Evolutionary conservation across 2,113 vertebrate species (phyloP).

Genomic region (Myodes glareolus): DNA sequence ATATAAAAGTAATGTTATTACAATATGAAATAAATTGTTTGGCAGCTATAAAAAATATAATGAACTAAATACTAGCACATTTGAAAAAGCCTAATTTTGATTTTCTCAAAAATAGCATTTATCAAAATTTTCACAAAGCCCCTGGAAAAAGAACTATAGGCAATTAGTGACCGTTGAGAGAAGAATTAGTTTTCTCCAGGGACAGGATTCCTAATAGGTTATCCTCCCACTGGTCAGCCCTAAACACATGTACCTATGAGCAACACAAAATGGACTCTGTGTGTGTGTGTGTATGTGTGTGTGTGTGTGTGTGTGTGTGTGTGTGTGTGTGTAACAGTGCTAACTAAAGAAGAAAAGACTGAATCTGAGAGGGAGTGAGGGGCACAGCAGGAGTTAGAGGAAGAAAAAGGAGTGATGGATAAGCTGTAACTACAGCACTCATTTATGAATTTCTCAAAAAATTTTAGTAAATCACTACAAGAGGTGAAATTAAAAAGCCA

Average conservation of each 20-base stretch:
- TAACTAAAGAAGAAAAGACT: not conserved
- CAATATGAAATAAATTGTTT: not conserved
- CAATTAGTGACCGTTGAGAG: not conserved
- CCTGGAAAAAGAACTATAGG: not conserved
- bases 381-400: not conserved
- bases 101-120: not conserved
- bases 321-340: not conserved
- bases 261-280: not conserved
- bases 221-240: not conserved
- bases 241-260: not conserved
- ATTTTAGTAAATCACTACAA: not conserved
- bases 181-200: not conserved
- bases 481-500: not conserved
- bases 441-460: not conserved
- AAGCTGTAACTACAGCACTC: not conserved
- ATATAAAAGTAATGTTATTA: slow-evolving; percentile 15
- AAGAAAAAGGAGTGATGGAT: not conserved
- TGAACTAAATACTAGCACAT: not conserved
- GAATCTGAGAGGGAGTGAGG: not conserved
- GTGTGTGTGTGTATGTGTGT: not conserved
- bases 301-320: too few relatives aligned
- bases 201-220: not conserved
- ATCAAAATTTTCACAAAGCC: not conserved
- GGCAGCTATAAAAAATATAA: slow-evolving; percentile 2
- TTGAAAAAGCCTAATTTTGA: slow-evolving; percentile 24